Evolutionary conservation across 2,888 invertebrate species (phyloP).

Genomic region (Psococerastis gibbosa): DNA sequence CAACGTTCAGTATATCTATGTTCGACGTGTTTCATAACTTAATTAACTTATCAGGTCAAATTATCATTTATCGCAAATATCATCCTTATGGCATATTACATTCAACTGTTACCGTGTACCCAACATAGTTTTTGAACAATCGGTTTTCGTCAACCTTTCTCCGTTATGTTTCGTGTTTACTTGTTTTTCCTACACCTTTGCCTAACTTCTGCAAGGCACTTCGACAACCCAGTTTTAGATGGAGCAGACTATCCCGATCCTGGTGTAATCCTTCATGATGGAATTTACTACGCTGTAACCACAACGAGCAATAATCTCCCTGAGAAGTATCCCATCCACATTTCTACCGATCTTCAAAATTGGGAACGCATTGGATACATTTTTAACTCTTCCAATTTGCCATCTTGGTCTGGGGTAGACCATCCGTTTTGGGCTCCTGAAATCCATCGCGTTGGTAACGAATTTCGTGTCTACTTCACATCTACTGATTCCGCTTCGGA

Average conservation of each 20-base stretch:
- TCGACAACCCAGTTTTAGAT: too few species aligned
- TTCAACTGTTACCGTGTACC: too few species aligned
- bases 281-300: background rate
- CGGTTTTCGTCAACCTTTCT: too few species aligned
- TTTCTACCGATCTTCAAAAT: slow-evolving; percentile 1
- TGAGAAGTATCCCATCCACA: background rate
- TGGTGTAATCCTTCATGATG: background rate
- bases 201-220: too few species aligned
- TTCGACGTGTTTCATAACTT: too few species aligned
- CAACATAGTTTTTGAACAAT: too few species aligned
- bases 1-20: too few species aligned
- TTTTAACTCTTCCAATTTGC: background rate
- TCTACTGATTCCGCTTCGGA: background rate
- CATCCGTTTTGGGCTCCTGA: background rate
- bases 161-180: too few species aligned
- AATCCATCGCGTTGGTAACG: background rate
- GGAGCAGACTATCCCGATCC: background rate
- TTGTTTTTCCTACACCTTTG: too few species aligned
- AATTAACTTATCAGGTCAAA: too few species aligned
- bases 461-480: background rate
- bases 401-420: background rate
- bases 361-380: background rate
- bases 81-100: too few species aligned
- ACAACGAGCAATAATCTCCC: background rate
- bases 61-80: too few species aligned